These are phyloP conservation scores for Danio jaintianensis DNA, from an alignment of 2,797 vertebrate genomes.

Conservation along the genomic window DNA sequence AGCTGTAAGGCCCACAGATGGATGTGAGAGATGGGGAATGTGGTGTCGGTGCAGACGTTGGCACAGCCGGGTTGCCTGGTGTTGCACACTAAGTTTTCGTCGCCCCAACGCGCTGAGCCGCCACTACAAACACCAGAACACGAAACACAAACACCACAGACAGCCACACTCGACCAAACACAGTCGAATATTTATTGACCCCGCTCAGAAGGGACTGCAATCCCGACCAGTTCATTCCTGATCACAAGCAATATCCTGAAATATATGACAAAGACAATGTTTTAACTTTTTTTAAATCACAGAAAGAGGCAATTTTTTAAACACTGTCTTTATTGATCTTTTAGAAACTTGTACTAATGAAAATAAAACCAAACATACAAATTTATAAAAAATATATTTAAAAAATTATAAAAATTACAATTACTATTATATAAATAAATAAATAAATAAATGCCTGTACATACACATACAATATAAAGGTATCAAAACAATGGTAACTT, in stretches of 20 bases:
- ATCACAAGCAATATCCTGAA: constrained; percentile 31
- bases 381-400: no score
- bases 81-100: constrained; percentile 93
- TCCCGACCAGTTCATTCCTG: constrained; percentile 89
- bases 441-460: no score
- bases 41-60: constrained; percentile 89
- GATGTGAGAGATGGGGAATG: constrained; percentile 95
- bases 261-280: constrained; percentile 1
- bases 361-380: no score
- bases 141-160: constrained; percentile 94
- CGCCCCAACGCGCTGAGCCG: constrained; percentile 90
- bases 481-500: no score
- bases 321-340: no score
- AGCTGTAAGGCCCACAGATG: constrained; percentile 97
- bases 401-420: no score
- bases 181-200: constrained; percentile 93
- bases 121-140: constrained; percentile 91
- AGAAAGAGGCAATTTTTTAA: constrained; percentile 28
- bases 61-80: constrained; percentile 86
- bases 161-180: constrained; percentile 93
- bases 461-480: no score
- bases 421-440: no score
- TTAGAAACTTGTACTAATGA: no score
- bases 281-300: not conserved
- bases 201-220: constrained; percentile 86